A percentile compares a stretch with the other conserved stretches of the same genome.
These are phyloP conservation scores for Malthinus flaveolus DNA, from an alignment of 2,888 invertebrate genomes.

Conservation along the genomic window DNA sequence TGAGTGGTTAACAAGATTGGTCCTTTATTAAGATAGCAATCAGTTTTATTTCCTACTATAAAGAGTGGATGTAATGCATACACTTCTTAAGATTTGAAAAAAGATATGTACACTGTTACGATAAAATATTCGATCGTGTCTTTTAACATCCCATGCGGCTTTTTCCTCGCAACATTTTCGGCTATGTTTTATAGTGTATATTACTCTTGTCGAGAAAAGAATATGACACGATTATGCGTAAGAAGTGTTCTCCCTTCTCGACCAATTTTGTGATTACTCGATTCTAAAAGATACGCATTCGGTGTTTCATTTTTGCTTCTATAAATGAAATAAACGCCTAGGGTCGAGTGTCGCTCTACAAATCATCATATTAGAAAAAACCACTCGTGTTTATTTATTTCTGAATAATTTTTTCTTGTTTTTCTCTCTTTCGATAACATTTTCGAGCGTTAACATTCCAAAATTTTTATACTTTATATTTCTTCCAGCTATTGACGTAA, in stretches of 20 bases:
- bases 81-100: slow-evolving; percentile 48
- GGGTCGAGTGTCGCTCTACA: slow-evolving; percentile 25
- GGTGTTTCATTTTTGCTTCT: slow-evolving; percentile 43
- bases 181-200: slow-evolving; percentile 34
- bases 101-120: slow-evolving; percentile 32
- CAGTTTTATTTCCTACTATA: slow-evolving; percentile 55
- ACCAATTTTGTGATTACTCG: slow-evolving; percentile 55
- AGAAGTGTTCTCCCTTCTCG: slow-evolving; percentile 37
- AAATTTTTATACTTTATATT: not conserved
- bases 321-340: slow-evolving; percentile 43
- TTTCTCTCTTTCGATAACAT: not conserved
- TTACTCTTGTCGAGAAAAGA: slow-evolving; percentile 37
- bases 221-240: slow-evolving; percentile 55
- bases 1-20: slow-evolving; percentile 55
- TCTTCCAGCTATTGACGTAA: not conserved
- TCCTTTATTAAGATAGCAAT: slow-evolving; percentile 57
- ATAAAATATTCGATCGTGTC: slow-evolving; percentile 20
- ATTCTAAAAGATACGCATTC: slow-evolving; percentile 45
- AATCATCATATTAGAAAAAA: slow-evolving; percentile 26
- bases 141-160: slow-evolving; percentile 11
- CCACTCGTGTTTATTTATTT: slow-evolving; percentile 23
- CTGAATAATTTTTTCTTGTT: slow-evolving; percentile 8
- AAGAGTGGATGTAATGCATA: slow-evolving; percentile 53
- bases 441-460: no score
- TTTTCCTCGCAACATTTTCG: slow-evolving; percentile 24